Evolutionary conservation across 2,797 vertebrate species (phyloP).

Genomic region (Acrossocheilus wenchowensis): DNA sequence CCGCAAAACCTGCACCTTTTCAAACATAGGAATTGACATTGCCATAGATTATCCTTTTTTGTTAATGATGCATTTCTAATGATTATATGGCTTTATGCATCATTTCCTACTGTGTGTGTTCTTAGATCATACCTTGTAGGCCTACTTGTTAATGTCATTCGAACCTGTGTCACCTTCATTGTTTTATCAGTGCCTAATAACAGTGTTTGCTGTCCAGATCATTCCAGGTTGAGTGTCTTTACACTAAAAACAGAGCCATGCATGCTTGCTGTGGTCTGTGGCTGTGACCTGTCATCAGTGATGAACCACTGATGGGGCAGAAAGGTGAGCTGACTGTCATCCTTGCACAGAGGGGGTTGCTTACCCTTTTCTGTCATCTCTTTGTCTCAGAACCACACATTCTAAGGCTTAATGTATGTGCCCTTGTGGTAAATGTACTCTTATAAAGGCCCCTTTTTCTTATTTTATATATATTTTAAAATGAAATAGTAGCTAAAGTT

Average conservation of each 20-base stretch:
- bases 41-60: background rate
- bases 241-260: background rate
- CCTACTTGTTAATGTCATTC: background rate
- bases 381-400: background rate
- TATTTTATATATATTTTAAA: background rate
- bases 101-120: background rate
- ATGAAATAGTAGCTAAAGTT: background rate
- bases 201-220: conserved; percentile 1
- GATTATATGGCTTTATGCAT: background rate
- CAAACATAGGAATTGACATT: background rate
- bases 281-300: conserved; percentile 3
- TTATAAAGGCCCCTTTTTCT: background rate
- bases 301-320: background rate
- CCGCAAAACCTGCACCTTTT: background rate
- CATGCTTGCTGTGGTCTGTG: background rate
- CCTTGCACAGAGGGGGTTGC: background rate
- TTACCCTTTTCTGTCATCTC: background rate
- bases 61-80: conserved; percentile 1
- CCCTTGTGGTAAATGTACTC: background rate
- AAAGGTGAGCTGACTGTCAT: background rate
- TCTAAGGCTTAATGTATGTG: background rate
- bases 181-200: background rate
- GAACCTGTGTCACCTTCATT: background rate
- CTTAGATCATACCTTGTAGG: background rate
- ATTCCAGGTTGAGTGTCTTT: background rate